Base-by-base conservation (phyloP, 2,113 vertebrate genomes). In the Neofelis nebulosa region DNA sequence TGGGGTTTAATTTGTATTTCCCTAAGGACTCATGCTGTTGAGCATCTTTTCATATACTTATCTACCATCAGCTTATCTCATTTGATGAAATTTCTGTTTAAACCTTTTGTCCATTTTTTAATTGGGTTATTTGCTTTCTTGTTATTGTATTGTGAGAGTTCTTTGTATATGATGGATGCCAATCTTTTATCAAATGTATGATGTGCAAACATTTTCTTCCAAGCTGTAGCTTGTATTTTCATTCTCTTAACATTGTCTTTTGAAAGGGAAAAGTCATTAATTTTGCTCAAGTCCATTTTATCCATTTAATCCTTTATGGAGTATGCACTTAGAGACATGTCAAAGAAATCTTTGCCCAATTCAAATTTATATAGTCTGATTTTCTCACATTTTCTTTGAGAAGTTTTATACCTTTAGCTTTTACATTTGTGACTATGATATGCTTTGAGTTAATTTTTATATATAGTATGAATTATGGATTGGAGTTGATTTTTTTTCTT, bases 231-330 rank as follows among this genome's bases (percentile, higher is more conserved):
- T 88, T 90, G 7, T 81, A 33, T 82, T 95, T 97, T 80, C 33
- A 52, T 92, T 89, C 41, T 86, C 31, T 86, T 94, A 80, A 55
- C 31, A 52, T 36, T 93, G 55, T 81, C 41, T 69, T 95, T 97
- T 91, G n/a, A 83, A 63, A 80, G 31, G 21, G 27, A 52, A 21
- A 79, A 33, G 11, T 73, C 85, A 11, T 82, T 82, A 89, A 89
- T 93, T 93, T 83, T 97, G 38, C 13, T 90, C 5, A 94, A 82
- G n/a, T 88, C 2, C 63, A 13, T 91, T 90, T 92, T 89, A 52
- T 94, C 69, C 68, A 48, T 63, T 81, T 95, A 73, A 29, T 91
- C 82, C 82, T 90, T 93, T 79, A 55, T 71, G 23, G 23, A 83
- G 9, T 52, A 4, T 73, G 21, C 19, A 9, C 74, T 92, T 50